A percentile compares a stretch with the other conserved stretches of the same genome.
phyloP scores from a whole-genome alignment of 2,113 vertebrate species.

The Nyctibius bracteatus region DNA sequence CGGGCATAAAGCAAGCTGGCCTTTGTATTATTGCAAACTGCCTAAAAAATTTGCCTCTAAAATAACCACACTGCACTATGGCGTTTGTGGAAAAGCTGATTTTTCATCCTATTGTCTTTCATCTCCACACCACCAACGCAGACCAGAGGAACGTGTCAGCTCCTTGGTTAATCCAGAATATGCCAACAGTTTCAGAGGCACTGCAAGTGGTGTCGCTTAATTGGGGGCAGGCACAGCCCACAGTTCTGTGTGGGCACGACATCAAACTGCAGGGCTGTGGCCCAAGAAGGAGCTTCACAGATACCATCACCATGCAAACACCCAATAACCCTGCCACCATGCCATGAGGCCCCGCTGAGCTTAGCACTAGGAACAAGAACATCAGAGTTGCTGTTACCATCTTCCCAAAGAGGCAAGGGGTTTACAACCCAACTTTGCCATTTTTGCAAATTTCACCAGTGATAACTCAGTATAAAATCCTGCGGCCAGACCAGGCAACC shows the following conservation, averaged over 20 bases:
- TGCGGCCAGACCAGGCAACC: not conserved
- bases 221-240: not conserved
- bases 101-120: not conserved
- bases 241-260: not conserved
- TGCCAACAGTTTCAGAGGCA: not conserved
- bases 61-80: not conserved
- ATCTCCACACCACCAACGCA: not conserved
- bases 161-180: not conserved
- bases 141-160: not conserved
- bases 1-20: not conserved
- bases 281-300: not conserved
- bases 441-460: not conserved
- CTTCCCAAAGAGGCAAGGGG: not conserved
- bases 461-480: not conserved
- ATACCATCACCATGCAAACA: not conserved
- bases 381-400: not conserved
- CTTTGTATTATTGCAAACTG: not conserved
- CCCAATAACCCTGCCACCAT: accelerated
- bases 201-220: not conserved
- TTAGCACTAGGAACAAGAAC: not conserved
- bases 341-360: not conserved
- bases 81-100: not conserved
- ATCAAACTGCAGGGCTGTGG: not conserved
- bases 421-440: not conserved
- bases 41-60: not conserved